Evolutionary conservation across 2,113 vertebrate genomes (phyloP).

Genomic region (Poeciliopsis prolifica): DNA sequence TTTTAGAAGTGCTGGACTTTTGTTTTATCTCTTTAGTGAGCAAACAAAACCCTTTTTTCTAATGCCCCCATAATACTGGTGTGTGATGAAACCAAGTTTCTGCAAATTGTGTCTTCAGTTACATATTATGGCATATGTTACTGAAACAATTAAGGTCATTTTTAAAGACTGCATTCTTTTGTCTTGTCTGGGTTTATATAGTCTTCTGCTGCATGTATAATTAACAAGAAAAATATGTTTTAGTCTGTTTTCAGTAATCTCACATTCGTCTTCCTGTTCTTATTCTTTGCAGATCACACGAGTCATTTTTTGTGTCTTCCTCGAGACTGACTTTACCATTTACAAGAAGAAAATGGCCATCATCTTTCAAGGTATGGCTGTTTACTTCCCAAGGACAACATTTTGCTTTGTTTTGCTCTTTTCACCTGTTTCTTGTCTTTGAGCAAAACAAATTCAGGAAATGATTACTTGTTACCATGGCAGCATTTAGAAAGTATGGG

Average conservation of each 20-base stretch:
- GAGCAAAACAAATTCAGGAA: not conserved
- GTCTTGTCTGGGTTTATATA: constrained; percentile 30
- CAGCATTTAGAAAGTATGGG: not conserved
- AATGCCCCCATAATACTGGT: not conserved
- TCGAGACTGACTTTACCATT: constrained; percentile 95
- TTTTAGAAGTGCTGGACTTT: not conserved
- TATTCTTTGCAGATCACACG: constrained; percentile 86
- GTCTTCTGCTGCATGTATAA: constrained; percentile 25
- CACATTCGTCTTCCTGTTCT: constrained; percentile 53
- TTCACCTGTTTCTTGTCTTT: not conserved
- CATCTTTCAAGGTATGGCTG: constrained; percentile 87
- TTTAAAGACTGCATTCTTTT: not conserved
- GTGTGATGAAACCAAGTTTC: no score
- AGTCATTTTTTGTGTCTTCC: constrained; percentile 98
- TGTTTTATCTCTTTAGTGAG: constrained; percentile 9
- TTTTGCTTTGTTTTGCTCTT: not conserved
- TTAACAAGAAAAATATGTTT: constrained; percentile 9
- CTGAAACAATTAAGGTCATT: not conserved
- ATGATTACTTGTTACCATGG: constrained; percentile 15
- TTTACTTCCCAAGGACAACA: not conserved
- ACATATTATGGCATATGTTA: not conserved
- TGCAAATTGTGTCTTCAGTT: not conserved
- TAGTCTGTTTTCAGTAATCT: constrained; percentile 32
- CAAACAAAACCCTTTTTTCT: constrained; percentile 1
- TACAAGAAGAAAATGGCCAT: constrained; percentile 95